phyloP scores from a whole-genome alignment of 1,140 invertebrate genomes.

The Drosophila biarmipes region DNA sequence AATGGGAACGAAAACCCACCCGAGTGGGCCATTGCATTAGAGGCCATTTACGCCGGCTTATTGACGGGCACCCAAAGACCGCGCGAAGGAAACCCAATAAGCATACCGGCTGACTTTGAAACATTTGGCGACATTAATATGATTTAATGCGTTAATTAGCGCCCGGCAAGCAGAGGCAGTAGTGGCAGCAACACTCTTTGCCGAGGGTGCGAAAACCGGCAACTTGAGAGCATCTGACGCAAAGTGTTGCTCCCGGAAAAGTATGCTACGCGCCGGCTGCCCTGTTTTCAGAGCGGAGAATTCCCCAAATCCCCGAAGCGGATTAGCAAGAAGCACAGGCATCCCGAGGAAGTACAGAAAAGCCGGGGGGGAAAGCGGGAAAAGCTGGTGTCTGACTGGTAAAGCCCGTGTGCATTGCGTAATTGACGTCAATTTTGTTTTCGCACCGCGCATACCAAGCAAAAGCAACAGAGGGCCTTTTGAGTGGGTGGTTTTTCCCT shows the following conservation, averaged over 20 bases:
- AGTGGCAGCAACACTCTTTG: constrained; percentile 17
- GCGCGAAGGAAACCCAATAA: constrained; percentile 32
- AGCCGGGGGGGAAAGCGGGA: constrained; percentile 4
- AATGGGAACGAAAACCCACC: constrained; percentile 3
- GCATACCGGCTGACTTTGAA: constrained; percentile 76
- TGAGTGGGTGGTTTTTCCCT: constrained; percentile 20
- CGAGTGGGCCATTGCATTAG: constrained; percentile 38
- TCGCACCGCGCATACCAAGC: constrained; percentile 83
- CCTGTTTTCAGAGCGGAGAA: constrained; percentile 9
- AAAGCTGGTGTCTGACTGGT: constrained; percentile 48
- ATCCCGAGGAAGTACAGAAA: constrained; percentile 14
- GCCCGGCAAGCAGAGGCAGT: constrained; percentile 38
- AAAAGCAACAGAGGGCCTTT: constrained; percentile 37
- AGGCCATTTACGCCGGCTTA: constrained; percentile 69
- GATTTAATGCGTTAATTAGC: constrained; percentile 84
- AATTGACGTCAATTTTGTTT: constrained; percentile 85
- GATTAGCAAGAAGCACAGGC: constrained; percentile 65
- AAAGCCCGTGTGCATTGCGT: constrained; percentile 74
- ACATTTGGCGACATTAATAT: constrained; percentile 84
- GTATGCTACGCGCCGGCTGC: constrained; percentile 63
- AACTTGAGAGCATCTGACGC: constrained; percentile 71
- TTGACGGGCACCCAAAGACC: constrained; percentile 55
- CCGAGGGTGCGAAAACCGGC: constrained; percentile 63
- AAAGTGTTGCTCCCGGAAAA: constrained; percentile 60
- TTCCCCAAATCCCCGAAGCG: constrained; percentile 84